phyloP scores from a whole-genome alignment of 2,113 vertebrate species.

The Stomatorhinus ivindoensis region DNA sequence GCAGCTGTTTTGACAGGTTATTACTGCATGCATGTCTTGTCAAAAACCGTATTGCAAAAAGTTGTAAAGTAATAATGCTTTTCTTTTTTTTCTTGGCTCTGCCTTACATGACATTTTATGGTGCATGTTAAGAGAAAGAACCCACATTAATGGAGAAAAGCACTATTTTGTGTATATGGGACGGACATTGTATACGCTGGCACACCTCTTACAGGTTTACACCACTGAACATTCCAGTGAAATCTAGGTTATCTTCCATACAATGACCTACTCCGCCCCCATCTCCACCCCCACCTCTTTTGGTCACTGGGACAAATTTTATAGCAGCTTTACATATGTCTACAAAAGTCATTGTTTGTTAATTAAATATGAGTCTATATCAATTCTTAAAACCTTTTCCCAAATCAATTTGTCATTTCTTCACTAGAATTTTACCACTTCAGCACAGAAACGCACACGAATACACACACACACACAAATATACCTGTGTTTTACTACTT shows the following conservation, averaged over 20 bases:
- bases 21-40: slow-evolving; percentile 4
- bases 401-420: background rate
- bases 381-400: background rate
- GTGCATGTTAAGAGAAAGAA: background rate
- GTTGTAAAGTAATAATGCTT: background rate
- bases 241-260: background rate
- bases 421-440: background rate
- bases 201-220: background rate
- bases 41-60: background rate
- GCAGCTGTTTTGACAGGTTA: background rate
- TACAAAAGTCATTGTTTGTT: background rate
- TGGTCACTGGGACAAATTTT: background rate
- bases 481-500: slow-evolving; percentile 6
- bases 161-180: background rate
- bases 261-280: background rate
- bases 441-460: background rate
- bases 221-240: background rate
- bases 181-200: background rate
- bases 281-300: background rate
- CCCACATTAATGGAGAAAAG: background rate
- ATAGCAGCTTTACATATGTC: background rate
- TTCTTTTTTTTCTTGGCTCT: background rate
- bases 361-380: background rate
- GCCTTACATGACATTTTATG: background rate
- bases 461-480: slow-evolving; percentile 24